Base-by-base conservation (phyloP, 2,888 invertebrate species). In the Scaptomyza cyrtandrae region DNA sequence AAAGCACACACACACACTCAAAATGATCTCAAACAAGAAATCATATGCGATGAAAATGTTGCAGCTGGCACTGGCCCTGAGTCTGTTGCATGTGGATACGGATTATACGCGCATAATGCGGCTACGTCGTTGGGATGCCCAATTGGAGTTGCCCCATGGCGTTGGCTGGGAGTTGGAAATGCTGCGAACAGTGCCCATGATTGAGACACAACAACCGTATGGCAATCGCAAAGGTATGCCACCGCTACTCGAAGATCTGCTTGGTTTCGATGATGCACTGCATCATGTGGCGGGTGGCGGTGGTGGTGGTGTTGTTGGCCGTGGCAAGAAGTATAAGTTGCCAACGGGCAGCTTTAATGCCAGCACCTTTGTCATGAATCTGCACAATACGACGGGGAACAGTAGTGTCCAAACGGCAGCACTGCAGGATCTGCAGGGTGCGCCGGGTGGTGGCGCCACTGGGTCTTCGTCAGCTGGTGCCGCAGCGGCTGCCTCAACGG, bases 1-100 rank as follows among this genome's bases (percentile, higher is more conserved):
- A 37, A 56, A 24, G 24, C 24, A 24, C 24, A 24, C 14, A 48
- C 6, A 16, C 31, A 49, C 70, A 65, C 24, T 24, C 24, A 78
- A 89, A 89, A 97, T 97, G 97, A 93, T 97, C 93, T 95, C 95
- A 84, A 92, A 96, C 84, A 97, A 97, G 93, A 97, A 97, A 92
- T 93, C 96, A 49, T 96, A 96, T 88, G 95, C 96, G 54, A 96
- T 96, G 91, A 97, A 97, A 93, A 93, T 97, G 87, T 92, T 97
- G 75, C 95, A 97, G 91, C 93, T 97, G 80, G 96, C 97, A 79
- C 91, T 98, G 91, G 94, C 97, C 78, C 93, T 97, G 86, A 95
- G 97, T 91, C 93, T 98, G 75, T 92, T 98, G 58, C 94, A 96
- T 81, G 95, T 95, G 13, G 95, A 96, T 90, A 95, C 96, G 0